Evolutionary conservation across 2,888 invertebrate genomes (phyloP).

Genomic region (Drosophila picticornis): DNA sequence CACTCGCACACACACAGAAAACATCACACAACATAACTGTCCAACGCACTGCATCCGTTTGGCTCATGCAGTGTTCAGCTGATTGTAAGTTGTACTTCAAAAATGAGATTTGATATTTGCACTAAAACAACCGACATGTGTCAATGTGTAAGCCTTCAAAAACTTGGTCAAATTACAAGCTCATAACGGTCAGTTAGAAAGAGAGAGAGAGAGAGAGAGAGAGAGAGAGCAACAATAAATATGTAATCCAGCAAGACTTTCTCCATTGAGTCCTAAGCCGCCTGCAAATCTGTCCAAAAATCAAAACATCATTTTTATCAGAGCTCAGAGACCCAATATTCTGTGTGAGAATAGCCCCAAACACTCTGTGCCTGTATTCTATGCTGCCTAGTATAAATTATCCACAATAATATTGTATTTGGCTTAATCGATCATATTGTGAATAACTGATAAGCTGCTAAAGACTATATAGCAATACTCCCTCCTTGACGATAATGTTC

Average conservation of each 20-base stretch:
- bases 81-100: slow-evolving; percentile 37
- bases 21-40: not conserved
- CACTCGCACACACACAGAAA: not conserved
- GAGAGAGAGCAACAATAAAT: not conserved
- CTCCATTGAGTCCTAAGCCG: not conserved
- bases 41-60: not conserved
- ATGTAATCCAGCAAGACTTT: not conserved
- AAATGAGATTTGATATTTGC: slow-evolving; percentile 72
- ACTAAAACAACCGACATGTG: slow-evolving; percentile 22
- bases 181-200: not conserved
- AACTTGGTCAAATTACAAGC: slow-evolving; percentile 54
- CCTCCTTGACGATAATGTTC: no score
- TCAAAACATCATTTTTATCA: not conserved
- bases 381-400: fast-evolving
- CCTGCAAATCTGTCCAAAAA: not conserved
- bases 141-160: slow-evolving; percentile 32
- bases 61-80: not conserved
- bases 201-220: not conserved
- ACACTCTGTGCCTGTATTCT: no score
- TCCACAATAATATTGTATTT: not conserved
- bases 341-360: not conserved
- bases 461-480: not conserved
- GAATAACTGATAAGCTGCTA: not conserved
- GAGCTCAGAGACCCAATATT: not conserved
- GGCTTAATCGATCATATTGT: not conserved